Evolutionary conservation across 2,797 vertebrate genomes (phyloP).

Genomic region (Carapus acus): DNA sequence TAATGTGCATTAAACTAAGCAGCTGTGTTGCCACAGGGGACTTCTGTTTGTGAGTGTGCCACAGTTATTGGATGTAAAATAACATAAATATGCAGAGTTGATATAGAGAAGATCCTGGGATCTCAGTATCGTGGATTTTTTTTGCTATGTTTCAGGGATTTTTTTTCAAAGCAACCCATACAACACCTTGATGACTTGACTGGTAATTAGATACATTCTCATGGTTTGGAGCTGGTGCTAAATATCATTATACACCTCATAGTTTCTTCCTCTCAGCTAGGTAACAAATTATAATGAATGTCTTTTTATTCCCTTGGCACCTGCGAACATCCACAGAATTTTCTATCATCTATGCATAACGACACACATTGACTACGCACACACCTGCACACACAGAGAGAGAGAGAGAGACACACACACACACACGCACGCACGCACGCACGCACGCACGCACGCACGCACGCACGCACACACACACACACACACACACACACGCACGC

Average conservation of each 20-base stretch:
- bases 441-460: too few species aligned
- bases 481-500: not conserved
- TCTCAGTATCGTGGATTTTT: slow-evolving; percentile 17
- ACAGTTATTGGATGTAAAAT: slow-evolving; percentile 29
- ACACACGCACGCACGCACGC: too few species aligned
- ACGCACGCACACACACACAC: slow-evolving; percentile 1
- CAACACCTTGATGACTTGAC: slow-evolving; percentile 34
- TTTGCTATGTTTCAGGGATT: slow-evolving; percentile 10
- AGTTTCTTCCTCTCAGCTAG: slow-evolving; percentile 33
- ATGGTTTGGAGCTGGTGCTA: slow-evolving; percentile 20
- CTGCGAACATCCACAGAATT: slow-evolving; percentile 1
- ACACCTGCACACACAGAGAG: too few species aligned
- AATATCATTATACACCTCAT: slow-evolving; percentile 49
- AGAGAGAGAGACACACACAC: too few species aligned
- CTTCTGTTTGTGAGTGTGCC: slow-evolving; percentile 25
- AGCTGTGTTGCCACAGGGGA: slow-evolving; percentile 54
- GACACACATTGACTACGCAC: too few species aligned
- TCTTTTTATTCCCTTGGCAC: slow-evolving; percentile 29
- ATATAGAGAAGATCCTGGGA: slow-evolving; percentile 8
- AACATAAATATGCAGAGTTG: slow-evolving; percentile 32
- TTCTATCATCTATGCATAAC: too few species aligned
- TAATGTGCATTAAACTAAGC: slow-evolving; percentile 64
- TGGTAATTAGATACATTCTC: slow-evolving; percentile 43
- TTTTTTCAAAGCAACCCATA: slow-evolving; percentile 15
- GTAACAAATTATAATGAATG: slow-evolving; percentile 52